Percentiles rank a stretch among this genome's conserved stretches.
These are phyloP conservation scores for Tenthredo mesomela DNA, from an alignment of 2,888 invertebrate species.

Conservation along the genomic window DNA sequence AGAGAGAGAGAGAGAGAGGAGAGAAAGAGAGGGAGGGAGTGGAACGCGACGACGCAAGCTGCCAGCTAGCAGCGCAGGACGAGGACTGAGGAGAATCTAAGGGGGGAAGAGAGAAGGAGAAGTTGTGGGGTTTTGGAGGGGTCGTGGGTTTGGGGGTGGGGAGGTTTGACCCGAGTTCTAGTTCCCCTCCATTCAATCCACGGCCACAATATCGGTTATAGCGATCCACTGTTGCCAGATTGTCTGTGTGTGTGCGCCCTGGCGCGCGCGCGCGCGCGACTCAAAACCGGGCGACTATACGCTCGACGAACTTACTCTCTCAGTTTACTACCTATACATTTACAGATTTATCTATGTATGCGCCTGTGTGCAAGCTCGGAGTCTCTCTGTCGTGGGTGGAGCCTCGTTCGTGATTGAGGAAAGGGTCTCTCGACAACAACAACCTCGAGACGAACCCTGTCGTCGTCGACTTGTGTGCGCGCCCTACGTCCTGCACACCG, in stretches of 20 bases:
- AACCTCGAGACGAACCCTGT: constrained; percentile 52
- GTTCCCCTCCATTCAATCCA: constrained; percentile 77
- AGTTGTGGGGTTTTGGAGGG: constrained; percentile 55
- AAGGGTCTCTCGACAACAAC: constrained; percentile 61
- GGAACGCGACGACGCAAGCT: constrained; percentile 54
- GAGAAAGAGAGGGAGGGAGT: constrained; percentile 57
- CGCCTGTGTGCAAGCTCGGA: constrained; percentile 23
- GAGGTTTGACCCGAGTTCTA: constrained; percentile 76
- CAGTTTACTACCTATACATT: constrained; percentile 3
- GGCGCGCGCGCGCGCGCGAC: constrained; percentile 56
- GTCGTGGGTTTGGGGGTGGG: constrained; percentile 63
- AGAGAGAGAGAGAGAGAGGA: constrained; percentile 55
- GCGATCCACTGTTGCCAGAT: constrained; percentile 76
- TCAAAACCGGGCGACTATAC: constrained; percentile 52
- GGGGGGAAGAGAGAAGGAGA: constrained; percentile 60
- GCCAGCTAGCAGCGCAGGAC: constrained; percentile 42
- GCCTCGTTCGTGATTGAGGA: constrained; percentile 65
- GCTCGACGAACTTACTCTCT: constrained; percentile 1
- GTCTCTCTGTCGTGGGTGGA: constrained; percentile 67
- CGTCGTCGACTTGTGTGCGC: constrained; percentile 57
- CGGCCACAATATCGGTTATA: constrained; percentile 77
- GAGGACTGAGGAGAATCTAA: constrained; percentile 61
- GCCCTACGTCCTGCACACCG: constrained; percentile 52
- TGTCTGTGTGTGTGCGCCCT: constrained; percentile 58
- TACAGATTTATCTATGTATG: not conserved